Percentiles rank a stretch among this genome's conserved stretches.
These are phyloP conservation scores for Trichacis sp. DNA, from an alignment of 2,888 invertebrate species.

Conservation along the genomic window DNA sequence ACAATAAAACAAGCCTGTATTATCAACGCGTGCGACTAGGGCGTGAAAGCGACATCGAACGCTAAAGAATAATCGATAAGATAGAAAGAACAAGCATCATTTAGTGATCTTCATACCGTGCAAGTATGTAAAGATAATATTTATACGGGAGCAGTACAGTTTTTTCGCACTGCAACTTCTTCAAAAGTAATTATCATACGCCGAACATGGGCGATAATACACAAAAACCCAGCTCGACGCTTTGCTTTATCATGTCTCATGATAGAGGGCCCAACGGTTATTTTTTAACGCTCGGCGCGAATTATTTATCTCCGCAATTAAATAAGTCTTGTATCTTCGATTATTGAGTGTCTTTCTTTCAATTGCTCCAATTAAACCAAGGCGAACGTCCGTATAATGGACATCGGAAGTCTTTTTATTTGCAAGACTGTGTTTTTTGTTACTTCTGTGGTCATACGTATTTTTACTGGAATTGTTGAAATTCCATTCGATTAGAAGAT, in stretches of 20 bases:
- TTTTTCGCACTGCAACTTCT: background rate
- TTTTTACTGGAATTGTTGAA: too few species aligned
- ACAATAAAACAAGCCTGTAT: background rate
- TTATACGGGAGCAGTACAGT: background rate
- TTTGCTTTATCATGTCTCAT: background rate
- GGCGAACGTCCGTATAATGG: too few species aligned
- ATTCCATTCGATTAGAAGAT: too few species aligned
- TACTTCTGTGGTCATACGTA: too few species aligned
- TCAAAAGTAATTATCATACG: background rate
- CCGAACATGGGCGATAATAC: background rate
- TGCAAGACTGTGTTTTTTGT: too few species aligned
- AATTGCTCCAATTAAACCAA: too few species aligned
- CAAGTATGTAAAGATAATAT: conserved; percentile 1
- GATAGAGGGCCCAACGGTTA: background rate
- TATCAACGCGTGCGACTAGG: background rate
- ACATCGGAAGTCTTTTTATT: too few species aligned
- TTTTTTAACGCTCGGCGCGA: background rate
- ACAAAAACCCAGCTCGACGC: background rate
- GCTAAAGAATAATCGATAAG: background rate
- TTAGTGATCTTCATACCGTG: background rate
- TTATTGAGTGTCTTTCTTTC: too few species aligned
- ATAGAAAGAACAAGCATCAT: conserved; percentile 6
- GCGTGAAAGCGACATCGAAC: background rate
- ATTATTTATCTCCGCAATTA: background rate
- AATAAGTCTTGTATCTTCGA: background rate